These are phyloP conservation scores for Teleogryllus oceanicus DNA, from an alignment of 2,888 invertebrate species.

Conservation along the genomic window DNA sequence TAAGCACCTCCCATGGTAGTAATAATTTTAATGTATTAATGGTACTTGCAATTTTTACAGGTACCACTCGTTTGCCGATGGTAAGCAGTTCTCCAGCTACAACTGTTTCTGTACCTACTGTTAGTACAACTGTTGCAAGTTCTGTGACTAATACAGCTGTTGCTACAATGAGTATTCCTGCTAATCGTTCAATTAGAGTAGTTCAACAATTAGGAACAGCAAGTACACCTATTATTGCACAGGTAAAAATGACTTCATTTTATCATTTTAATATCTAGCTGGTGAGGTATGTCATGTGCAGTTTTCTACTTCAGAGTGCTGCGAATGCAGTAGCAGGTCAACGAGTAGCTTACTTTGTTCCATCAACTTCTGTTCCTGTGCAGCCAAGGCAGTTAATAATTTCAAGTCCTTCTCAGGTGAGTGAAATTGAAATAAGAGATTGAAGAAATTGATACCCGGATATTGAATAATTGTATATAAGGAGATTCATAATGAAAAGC, in stretches of 20 bases:
- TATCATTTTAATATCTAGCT: too few relatives aligned
- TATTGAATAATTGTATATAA: too few relatives aligned
- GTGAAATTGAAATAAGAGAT: too few relatives aligned
- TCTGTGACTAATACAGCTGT: not conserved
- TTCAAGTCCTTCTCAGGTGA: constrained; percentile 23
- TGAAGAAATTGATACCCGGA: too few relatives aligned
- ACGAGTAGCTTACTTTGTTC: constrained; percentile 31
- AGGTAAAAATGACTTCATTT: not conserved
- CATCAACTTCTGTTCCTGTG: constrained; percentile 25
- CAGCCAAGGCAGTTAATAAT: constrained; percentile 32
- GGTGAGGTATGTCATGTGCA: too few relatives aligned
- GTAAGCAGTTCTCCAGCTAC: too few relatives aligned
- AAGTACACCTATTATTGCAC: not conserved
- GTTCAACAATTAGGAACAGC: not conserved
- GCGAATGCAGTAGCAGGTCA: not conserved
- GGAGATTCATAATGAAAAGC: too few relatives aligned
- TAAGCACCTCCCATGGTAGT: too few relatives aligned
- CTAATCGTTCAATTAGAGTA: not conserved
- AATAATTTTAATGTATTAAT: too few relatives aligned
- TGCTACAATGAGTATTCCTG: not conserved
- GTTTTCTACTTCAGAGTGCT: not conserved
- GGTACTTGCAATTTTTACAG: too few relatives aligned
- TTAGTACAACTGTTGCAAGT: not conserved
- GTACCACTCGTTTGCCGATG: too few relatives aligned
- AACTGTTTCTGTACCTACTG: not conserved